phyloP scores from a whole-genome alignment of 2,888 invertebrate species.

The Patella depressa region DNA sequence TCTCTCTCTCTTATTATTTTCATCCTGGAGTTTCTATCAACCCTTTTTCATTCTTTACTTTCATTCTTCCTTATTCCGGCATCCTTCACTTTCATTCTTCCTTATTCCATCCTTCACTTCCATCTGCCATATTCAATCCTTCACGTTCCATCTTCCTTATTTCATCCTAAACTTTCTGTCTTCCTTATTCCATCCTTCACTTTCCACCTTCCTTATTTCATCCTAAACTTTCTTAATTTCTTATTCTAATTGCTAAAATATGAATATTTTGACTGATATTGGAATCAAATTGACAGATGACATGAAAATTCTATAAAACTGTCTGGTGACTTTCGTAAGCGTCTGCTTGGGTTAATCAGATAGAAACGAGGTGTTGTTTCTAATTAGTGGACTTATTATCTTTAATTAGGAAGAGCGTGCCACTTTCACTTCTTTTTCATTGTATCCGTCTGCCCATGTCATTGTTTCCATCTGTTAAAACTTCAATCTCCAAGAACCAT shows the following conservation, averaged over 20 bases:
- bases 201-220: slow-evolving; percentile 4
- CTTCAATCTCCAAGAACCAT: too few species aligned
- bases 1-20: slow-evolving; percentile 17
- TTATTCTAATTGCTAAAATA: background rate
- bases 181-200: slow-evolving; percentile 2
- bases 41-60: background rate
- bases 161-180: slow-evolving; percentile 14
- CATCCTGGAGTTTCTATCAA: background rate
- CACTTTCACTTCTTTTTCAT: too few species aligned
- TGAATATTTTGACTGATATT: too few species aligned
- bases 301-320: too few species aligned
- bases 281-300: too few species aligned
- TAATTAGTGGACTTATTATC: too few species aligned
- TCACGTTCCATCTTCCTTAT: slow-evolving; percentile 20
- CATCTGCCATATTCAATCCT: slow-evolving; percentile 17
- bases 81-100: slow-evolving; percentile 12
- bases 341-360: background rate
- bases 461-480: too few species aligned
- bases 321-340: too few species aligned
- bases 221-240: background rate
- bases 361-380: too few species aligned
- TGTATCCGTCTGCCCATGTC: too few species aligned
- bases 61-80: background rate
- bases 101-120: slow-evolving; percentile 17
- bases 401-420: too few species aligned